Base-by-base conservation (phyloP, 2,888 invertebrate genomes). In the Lycaena phlaeas region DNA sequence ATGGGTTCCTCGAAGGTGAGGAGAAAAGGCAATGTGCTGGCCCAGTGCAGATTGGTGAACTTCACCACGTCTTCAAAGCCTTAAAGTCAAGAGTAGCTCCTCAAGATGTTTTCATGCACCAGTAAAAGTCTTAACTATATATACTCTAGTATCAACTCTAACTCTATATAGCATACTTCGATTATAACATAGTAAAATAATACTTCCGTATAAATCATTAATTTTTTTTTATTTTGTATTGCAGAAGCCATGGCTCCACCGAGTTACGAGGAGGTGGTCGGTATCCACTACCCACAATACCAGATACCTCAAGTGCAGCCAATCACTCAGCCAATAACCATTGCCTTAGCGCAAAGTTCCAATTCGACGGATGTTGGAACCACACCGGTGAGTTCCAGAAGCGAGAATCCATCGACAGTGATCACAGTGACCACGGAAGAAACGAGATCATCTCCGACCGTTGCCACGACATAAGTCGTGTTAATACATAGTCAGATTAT, bases 201-300 rank as follows among this genome's bases (percentile, higher is more conserved):
- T n/a, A n/a, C n/a, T n/a, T n/a, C n/a, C n/a, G n/a, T n/a, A 14
- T 11, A 11, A 2, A 4, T 27, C n/a, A 29, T 10, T 30, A 22
- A 42, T 9, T 1, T 14, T 26, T 10, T 38, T 1, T 38, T 41
- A 41, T 34, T 51, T 40, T 37, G 11, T 38, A 54, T 75, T 81
- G 14, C 79, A 84, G 82, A 84, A 60, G 70, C 66, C 42, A 70
- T 82, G 68, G 82, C 81, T 1, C 82, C 82, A 1, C 82, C 82
- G 1, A 84, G 84, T 52, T 84, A 84, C 58, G 82, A 84, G 28
- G 82, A 84, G 43, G 82, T 82, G 10, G 81, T 84, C 4, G 79
- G 81, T 0, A 55, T 77, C 10, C 81, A 82, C 60, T 81, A 78
- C 48, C 81, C 82, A 0, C 60, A 59, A 42, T 78, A 60, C 50